phyloP scores from a whole-genome alignment of 2,113 vertebrate species.

The Catharus minimus region DNA sequence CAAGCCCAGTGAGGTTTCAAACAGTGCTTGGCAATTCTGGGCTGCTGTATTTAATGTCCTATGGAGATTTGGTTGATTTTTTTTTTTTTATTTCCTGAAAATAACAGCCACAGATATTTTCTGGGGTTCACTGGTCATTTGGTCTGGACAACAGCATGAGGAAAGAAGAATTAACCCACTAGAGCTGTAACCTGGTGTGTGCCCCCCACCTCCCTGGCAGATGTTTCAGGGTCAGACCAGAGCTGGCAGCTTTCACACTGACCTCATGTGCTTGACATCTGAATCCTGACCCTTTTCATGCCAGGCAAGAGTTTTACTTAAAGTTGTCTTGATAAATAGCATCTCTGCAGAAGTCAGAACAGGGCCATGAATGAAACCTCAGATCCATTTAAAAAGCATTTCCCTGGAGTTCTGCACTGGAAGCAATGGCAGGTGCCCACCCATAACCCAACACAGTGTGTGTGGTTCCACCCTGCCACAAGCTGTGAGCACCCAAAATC shows the following conservation, averaged over 20 bases:
- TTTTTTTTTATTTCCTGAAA: neutral
- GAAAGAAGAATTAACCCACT: neutral
- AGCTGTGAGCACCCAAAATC: neutral
- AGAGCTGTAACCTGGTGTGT: neutral
- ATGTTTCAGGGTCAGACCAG: neutral
- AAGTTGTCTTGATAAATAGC: neutral
- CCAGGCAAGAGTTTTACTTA: neutral
- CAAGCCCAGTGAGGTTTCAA: neutral
- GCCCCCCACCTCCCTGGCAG: neutral
- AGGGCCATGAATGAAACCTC: neutral
- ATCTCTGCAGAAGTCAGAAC: neutral
- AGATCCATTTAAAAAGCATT: neutral
- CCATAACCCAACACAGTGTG: rapidly evolving
- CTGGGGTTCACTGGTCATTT: neutral
- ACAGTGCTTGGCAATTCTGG: neutral
- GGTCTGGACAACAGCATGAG: neutral
- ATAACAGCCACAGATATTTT: neutral
- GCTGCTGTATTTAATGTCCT: neutral
- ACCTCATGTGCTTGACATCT: neutral
- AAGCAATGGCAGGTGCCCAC: neutral
- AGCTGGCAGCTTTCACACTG: neutral
- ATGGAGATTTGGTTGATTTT: neutral
- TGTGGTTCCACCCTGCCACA: neutral
- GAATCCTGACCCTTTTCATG: neutral
- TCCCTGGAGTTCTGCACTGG: neutral